Evolutionary conservation across 2,797 vertebrate species (phyloP), one percentile per base, ranked within the genome.

Genomic region (Sebastes hubbsi): DNA sequence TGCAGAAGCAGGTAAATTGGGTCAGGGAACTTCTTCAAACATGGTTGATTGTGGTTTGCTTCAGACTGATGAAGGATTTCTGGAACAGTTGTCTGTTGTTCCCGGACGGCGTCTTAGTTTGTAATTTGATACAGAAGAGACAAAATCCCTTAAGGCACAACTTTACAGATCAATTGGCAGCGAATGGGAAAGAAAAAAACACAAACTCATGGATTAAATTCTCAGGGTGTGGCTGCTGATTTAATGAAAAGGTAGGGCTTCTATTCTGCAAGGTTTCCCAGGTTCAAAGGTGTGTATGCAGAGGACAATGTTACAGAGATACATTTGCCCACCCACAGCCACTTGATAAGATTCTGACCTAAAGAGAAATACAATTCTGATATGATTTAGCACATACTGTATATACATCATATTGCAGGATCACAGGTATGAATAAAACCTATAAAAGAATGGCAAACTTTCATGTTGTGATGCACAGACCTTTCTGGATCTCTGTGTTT

Each of bases 51-150:
- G n/a, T n/a, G 6, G 30, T 29, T 18, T 36, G 11, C 5, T 6
- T 52, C 38, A 4, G 8, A 13, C 22, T 5, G 55, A 6, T 49
- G 16, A 2, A 4, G 13, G 5, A 1, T 2, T 55, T 2, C 5
- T 16, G 22, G 6, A n/a, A 46, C 2, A 11, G 13, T 54, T 11
- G 10, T 1, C 8, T 38, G 4, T 10, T 80, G 0, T 42, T 58
- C 12, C 24, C 38, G 16, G 14, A 27, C 30, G 4, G 34, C 8
- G 5, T 14, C 52, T 16, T 4, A 25, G 55, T 27, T 14, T 63
- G 34, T 80, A 81, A 80, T 80, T 22, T 77, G 70, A 77, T 34
- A 24, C 14, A 72, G 34, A 65, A 30, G 52, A 30, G 24, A 12
- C 55, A 25, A 55, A 14, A 2, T 30, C 13, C 30, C 32, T 49